A percentile compares a stretch with the other conserved stretches of the same genome.
phyloP scores from a whole-genome alignment of 2,888 invertebrate species.

The Carcina quercana region DNA sequence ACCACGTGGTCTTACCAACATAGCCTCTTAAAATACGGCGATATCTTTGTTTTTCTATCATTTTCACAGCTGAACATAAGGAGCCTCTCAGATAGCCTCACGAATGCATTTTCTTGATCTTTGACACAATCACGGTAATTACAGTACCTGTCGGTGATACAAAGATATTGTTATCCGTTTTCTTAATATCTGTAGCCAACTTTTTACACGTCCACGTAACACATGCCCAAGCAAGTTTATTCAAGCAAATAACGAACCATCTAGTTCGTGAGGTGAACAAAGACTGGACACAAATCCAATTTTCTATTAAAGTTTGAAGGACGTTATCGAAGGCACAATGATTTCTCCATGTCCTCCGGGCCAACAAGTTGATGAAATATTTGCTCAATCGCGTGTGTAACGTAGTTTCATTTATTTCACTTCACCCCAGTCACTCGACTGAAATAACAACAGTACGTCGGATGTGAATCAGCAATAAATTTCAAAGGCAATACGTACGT shows the following conservation, averaged over 20 bases:
- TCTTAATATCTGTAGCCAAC: constrained; percentile 3
- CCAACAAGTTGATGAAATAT: constrained; percentile 71
- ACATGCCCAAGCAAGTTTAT: constrained; percentile 10
- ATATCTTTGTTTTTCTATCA: no score
- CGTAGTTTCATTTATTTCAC: constrained; percentile 70
- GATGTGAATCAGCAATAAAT: constrained; percentile 64
- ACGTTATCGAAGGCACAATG: constrained; percentile 43
- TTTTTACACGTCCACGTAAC: constrained; percentile 6
- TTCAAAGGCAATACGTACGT: constrained; percentile 38
- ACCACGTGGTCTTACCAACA: no score
- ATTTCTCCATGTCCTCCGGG: constrained; percentile 50
- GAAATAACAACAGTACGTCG: constrained; percentile 60
- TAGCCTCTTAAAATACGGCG: no score
- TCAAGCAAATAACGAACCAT: constrained; percentile 14
- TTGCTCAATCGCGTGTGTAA: constrained; percentile 67
- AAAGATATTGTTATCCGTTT: no score
- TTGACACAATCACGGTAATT: no score
- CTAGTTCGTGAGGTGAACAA: constrained; percentile 14
- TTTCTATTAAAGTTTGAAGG: constrained; percentile 33
- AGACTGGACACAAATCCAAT: constrained; percentile 22
- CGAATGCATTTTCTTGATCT: no score
- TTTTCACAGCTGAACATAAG: no score
- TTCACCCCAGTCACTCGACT: constrained; percentile 59
- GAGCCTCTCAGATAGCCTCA: no score
- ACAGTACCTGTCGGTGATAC: no score